Base-by-base conservation (phyloP, 1,140 invertebrate genomes). In the Pinna nobilis region DNA sequence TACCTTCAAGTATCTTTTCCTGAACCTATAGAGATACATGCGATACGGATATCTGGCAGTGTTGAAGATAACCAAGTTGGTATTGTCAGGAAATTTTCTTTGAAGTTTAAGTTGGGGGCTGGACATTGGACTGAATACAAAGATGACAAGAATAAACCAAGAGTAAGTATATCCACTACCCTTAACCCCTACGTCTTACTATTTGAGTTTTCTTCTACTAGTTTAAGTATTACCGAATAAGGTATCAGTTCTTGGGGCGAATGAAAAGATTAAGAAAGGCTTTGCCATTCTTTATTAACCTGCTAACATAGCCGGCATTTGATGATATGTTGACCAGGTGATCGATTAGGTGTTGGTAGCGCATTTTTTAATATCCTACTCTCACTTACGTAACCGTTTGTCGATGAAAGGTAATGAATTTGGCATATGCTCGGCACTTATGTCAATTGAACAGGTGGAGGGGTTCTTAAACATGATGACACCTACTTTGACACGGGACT, bases 1-100 rank as follows among this genome's bases (percentile, higher is more conserved):
- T 41, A 63, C 18, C 37, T 63, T n/a, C 32, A 63, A 44, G 39
- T 63, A 11, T 18, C 33, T 5, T 63, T 63, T 13, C 35, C 4
- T n/a, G 30, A 23, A 44, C 33, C 37, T 13, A 39, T 25, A 28
- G 44, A 63, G 13, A 20, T 63, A 11, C 28, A 41, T 41, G 59
- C 32, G 35, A 5, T 63, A 32, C 33, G 28, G 18, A 25, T 63
- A 13, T 23, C 35, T 1, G 59, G 59, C 28, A 44, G 59, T 18
- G 39, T 25, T 25, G 33, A 33, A 2, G 23, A 63, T 25, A 4
- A 15, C 1, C 59, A 44, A 15, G 39, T 33, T 33, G 59, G 59
- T 1, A 23, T 25, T 25, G 37, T 63, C 18, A 63, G 35, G 2
- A 63, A 25, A 20, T 63, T 63, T 37, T 63, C 59, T 41, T 30